These are phyloP conservation scores for Siderastrea radians DNA, from an alignment of 92 coral and sea anemone genomes.

Conservation along the genomic window DNA sequence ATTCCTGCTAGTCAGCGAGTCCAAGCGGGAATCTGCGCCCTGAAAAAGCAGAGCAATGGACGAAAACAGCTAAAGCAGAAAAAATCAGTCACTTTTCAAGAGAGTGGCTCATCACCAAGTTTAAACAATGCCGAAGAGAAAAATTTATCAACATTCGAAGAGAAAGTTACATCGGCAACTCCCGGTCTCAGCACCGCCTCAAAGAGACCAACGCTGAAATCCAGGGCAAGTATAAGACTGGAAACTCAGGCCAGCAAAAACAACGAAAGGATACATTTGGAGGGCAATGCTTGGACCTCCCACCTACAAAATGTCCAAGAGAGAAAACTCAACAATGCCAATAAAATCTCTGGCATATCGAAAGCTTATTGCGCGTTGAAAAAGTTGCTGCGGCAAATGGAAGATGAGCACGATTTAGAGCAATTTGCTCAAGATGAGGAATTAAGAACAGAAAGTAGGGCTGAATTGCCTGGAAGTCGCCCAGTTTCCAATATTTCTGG, in stretches of 20 bases:
- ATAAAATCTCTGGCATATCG: constrained; percentile 48
- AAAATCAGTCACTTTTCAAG: constrained; percentile 33
- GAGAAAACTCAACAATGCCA: constrained; percentile 20
- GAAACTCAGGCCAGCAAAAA: constrained; percentile 21
- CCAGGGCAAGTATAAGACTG: constrained; percentile 29
- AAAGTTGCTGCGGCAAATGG: constrained; percentile 62
- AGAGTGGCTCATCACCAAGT: neutral
- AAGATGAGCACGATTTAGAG: constrained; percentile 43
- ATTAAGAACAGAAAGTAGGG: constrained; percentile 13
- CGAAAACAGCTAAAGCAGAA: neutral
- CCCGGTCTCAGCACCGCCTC: constrained; percentile 1
- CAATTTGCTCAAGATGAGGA: constrained; percentile 22
- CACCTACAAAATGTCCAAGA: constrained; percentile 68
- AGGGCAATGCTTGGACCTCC: constrained; percentile 61
- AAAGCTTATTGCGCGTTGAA: constrained; percentile 73
- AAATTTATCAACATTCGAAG: neutral
- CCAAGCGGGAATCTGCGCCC: constrained; percentile 50
- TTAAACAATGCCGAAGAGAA: neutral
- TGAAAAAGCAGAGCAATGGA: constrained; percentile 39
- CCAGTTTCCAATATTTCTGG: constrained; percentile 55
- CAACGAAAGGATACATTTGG: constrained; percentile 50
- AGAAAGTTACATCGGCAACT: neutral
- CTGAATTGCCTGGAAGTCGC: constrained; percentile 22
- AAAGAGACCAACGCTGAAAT: constrained; percentile 17
- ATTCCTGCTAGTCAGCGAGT: constrained; percentile 45